Evolutionary conservation across 2,888 invertebrate genomes (phyloP).

Genomic region (Myopa tessellatipennis): DNA sequence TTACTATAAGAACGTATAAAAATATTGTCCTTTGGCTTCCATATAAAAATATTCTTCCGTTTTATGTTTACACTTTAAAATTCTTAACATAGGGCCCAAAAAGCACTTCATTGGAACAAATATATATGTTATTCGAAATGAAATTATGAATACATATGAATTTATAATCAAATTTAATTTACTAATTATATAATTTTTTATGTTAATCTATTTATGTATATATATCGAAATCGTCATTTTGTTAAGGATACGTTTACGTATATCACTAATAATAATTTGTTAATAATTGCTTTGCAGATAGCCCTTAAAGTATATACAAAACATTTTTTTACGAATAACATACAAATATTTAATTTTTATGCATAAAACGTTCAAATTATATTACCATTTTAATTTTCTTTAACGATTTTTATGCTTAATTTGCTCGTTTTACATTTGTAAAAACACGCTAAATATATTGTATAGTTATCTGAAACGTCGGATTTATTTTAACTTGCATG

Average conservation of each 20-base stretch:
- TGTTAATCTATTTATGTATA: no score
- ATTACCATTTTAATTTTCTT: constrained; percentile 21
- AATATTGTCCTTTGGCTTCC: constrained; percentile 50
- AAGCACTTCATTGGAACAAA: no score
- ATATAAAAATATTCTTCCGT: constrained; percentile 39
- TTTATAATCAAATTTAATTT: not conserved
- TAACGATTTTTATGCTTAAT: constrained; percentile 23
- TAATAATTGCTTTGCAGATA: constrained; percentile 17
- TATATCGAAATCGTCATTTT: no score
- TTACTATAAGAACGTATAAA: constrained; percentile 15
- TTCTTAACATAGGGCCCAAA: not conserved
- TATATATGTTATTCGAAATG: not conserved
- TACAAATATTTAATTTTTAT: constrained; percentile 27
- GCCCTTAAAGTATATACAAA: constrained; percentile 24
- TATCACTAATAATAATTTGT: not conserved
- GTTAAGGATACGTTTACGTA: no score
- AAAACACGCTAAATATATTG: not conserved
- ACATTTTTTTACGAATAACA: constrained; percentile 14
- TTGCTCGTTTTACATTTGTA: constrained; percentile 23
- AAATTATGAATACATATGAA: not conserved
- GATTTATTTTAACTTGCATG: no score
- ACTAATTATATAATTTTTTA: not conserved
- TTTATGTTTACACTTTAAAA: not conserved
- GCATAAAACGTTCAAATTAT: constrained; percentile 19
- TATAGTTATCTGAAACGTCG: no score